Evolutionary conservation across 2,888 invertebrate genomes (phyloP), one percentile per base, ranked within the genome.

Genomic region (Zeuzera pyrina): DNA sequence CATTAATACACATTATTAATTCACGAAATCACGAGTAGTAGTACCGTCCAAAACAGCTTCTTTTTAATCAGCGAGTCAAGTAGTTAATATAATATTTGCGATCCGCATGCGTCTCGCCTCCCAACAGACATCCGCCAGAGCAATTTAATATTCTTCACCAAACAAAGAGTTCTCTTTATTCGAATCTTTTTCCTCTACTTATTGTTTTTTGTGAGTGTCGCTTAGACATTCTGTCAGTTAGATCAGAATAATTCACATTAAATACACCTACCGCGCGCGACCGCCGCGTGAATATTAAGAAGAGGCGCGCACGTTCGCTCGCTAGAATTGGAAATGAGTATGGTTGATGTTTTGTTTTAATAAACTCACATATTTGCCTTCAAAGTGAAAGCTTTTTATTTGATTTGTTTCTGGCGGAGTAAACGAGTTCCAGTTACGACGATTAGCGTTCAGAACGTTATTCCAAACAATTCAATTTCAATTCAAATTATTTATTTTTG

Each of bases 221-320:
- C 52, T 74, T 69, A 72, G 68, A 68, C 66, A 68, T 73, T 70
- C 66, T 64, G 79, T 70, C 74, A 71, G 70, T 72, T 65, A 67
- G 66, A 64, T 63, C 48, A 56, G 66, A 69, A 76, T 77, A 76
- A 77, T 78, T 77, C 71, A 73, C 69, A 76, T 78, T 76, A 76
- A 74, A 71, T 64, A 70, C 69, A 76, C 77, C 77, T 69, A 73
- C 78, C 69, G 67, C 73, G 51, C 57, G 66, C 56, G 47, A 50
- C 48, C 56, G 50, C 59, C 54, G 52, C 45, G 57, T 65, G 73
- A 70, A 77, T 77, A 64, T 48, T 68, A 72, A 76, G 61, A 52
- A 59, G 52, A 49, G 58, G 53, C 55, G 42, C 61, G 31, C 34
- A 22, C 52, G 50, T 54, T 59, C 60, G 54, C 57, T 53, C 55